Base-by-base conservation (phyloP, 2,797 vertebrate genomes). In the Okamejei kenojei region DNA sequence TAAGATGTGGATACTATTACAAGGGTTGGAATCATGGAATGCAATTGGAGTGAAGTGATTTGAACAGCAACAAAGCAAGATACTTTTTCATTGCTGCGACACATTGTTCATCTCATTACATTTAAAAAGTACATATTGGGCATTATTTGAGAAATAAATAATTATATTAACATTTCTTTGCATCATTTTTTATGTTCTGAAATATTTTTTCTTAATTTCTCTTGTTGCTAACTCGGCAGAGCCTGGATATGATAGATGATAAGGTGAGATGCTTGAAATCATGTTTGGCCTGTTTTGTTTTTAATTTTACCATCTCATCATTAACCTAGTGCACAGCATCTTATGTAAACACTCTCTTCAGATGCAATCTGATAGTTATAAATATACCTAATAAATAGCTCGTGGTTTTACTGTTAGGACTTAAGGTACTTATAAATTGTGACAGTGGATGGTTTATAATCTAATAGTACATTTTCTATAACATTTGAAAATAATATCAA, bases 191-290 rank as follows among this genome's bases (percentile, higher is more conserved):
- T 94, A 93, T 95, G 94, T 93, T 95, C 95, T 95, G 88, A 96
- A 96, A 97, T 95, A 86, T 93, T 95, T 94, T 95, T 96, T 95
- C 96, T 95, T 94, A 94, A 94, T 93, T 97, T 96, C 95, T 95
- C 96, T 96, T 96, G 94, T 94, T 95, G 96, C 96, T 95, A 93
- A 94, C 95, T 95, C 94, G 81, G 94, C 96, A 99, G 99, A 99
- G 98, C 96, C 97, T 99, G 98, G 98, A 99, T 96, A 99, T 99
- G 97, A 98, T 99, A 96, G 98, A 99, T 95, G 98, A 99, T 93
- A 98, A 99, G 98, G 98, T 99, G 97, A 99, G 98, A 96, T 94
- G 94, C 94, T 94, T 76, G 71, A 92, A 74, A 91, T 74, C 10
- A 54, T 54, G 38, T 92, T 71, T 71, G 45, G 71, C 71, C 74